Base-by-base conservation (phyloP, 2,888 invertebrate genomes). In the Apodemia mormo region DNA sequence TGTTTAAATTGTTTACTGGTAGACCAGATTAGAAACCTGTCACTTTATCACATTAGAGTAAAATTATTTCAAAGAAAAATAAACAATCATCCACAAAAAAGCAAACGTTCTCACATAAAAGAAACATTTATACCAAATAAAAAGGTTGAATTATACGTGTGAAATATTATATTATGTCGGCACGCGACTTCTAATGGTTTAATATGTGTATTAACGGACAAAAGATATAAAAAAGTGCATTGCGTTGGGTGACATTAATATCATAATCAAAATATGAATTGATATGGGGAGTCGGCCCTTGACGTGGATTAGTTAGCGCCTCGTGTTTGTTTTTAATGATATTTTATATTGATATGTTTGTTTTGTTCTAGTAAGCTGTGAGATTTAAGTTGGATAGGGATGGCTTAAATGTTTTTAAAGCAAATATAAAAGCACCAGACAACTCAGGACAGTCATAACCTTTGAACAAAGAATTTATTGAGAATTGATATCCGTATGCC, bases 211-310 rank as follows among this genome's bases (percentile, higher is more conserved):
- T 92, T 92, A 92, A 83, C 80, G 82, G 77, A 89, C 88, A 92
- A 90, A 82, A 76, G 87, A 78, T 79, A 86, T 86, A 90, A 89
- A 91, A 22, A 90, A 89, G 83, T 78, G 76, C 76, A 78, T 70
- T 70, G 72, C 64, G 82, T 85, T 45, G 85, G 86, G 85, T 82
- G 90, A 88, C 90, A 89, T 85, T 90, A 92, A 93, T 92, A 92
- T 91, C 89, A 89, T 91, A 90, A 92, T 92, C 91, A 90, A 92
- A 92, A 93, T 92, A 92, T 92, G 91, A 90, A 89, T 88, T 88
- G 83, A 88, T 84, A 75, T 30, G 12, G 79, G 83, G 87, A 83
- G 82, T 72, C 74, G 76, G 65, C 86, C 83, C 85, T 83, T 78
- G 79, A 84, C 81, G 78, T 83, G 86, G 86, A 85, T 85, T 52